Base-by-base conservation (phyloP, 2,113 vertebrate species). In the Atrichornis clamosus region DNA sequence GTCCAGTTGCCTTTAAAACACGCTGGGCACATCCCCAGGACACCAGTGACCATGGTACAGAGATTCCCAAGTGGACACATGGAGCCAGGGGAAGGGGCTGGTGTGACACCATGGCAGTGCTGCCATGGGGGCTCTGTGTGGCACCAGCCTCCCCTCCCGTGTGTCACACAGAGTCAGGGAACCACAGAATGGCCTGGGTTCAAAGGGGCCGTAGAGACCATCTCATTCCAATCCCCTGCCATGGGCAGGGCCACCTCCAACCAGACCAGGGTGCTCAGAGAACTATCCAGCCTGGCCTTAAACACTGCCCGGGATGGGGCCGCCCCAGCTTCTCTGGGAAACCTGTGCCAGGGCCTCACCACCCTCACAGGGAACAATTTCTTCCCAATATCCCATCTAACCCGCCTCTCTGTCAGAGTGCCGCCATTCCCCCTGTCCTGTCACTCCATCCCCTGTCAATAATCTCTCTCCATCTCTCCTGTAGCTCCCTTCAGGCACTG, bases 61-160 rank as follows among this genome's bases (percentile, higher is more conserved):
- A 26, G 39, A 17, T 55, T 67, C 20, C 58, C n/a, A 37, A 24
- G 35, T 0, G 15, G 33, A 4, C 20, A 37, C 0, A 3, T 2
- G 7, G 72, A 55, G 39, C 17, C 30, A 19, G 23, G 22, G 72
- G 3, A 24, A 22, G 72, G 47, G 35, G 23, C 55, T 62, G 42
- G 15, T 0, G 1, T 26, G 32, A 33, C 32, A 10, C 30, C 0
- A 0, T 2, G 15, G 20, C 2, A 2, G 4, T 15, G 41, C 39
- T 28, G 39, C 88, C 10, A 3, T 7, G 3, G 22, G 49, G 70
- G 24, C 42, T 88, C 35, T 73, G 28, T 0, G 0, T 3, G 28
- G 33, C 49, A 80, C 22, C 81, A 35, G 0, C 50, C 37, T 52
- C n/a, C 32, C 26, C 32, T 41, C 28, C 11, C 0, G 0, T 0